Evolutionary conservation across 2,888 invertebrate genomes (phyloP).

Genomic region (Ferrisia virgata): DNA sequence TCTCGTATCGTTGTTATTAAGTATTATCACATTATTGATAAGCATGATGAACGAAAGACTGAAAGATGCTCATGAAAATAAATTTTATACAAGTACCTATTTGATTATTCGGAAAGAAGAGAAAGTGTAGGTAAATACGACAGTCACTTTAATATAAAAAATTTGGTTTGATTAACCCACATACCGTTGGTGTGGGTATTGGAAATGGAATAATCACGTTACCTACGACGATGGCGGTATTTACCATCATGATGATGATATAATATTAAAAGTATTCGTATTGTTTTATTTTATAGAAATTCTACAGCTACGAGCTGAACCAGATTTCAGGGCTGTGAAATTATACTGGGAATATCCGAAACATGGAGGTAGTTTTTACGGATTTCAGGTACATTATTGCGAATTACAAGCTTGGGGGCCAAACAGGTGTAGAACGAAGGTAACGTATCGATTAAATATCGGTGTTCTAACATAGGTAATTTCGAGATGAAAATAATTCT

Average conservation of each 20-base stretch:
- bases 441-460: constrained; percentile 50
- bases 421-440: constrained; percentile 69
- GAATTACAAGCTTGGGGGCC: constrained; percentile 77
- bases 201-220: neutral
- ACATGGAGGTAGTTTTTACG: constrained; percentile 56
- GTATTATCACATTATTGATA: neutral
- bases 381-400: constrained; percentile 72
- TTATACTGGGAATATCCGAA: constrained; percentile 63
- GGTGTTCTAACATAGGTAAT: no score
- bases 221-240: neutral
- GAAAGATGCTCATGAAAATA: neutral
- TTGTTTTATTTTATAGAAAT: constrained; percentile 48
- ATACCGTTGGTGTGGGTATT: neutral
- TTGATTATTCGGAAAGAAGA: neutral
- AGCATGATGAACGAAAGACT: neutral
- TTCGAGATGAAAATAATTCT: neutral
- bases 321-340: constrained; percentile 65
- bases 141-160: neutral
- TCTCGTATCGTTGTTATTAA: neutral
- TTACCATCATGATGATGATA: neutral
- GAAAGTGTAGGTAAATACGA: neutral
- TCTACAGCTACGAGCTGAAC: constrained; percentile 54
- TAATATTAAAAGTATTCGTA: neutral
- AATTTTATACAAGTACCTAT: neutral
- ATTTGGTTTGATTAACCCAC: neutral